Evolutionary conservation across 2,888 invertebrate genomes (phyloP), one percentile per base, ranked within the genome.

Genomic region (Agrotis puta): DNA sequence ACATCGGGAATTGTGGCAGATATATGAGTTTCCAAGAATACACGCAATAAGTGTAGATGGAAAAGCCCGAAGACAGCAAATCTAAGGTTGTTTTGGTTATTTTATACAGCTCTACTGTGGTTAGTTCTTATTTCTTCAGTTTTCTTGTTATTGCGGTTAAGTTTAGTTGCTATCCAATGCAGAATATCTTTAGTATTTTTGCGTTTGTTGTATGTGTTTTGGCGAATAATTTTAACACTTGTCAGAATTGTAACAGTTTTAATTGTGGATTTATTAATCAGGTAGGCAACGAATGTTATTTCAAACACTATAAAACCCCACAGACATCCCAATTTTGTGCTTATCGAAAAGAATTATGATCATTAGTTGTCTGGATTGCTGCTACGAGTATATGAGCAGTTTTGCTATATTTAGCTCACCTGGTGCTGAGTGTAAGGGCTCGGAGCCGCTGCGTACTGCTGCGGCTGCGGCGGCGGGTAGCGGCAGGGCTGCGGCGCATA

Each of bases 401-500:
- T 39, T 53, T 0, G 16, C 11, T 3, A n/a, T 20, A 22, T 67
- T 6, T 50, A 47, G 24, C 33, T 81, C 90, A 95, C 95, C 93
- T 95, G 95, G 85, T 95, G 95, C 78, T 92, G 94, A 80, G 94
- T 95, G 79, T 95, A 95, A 43, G 95, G 94, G 88, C 93, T 95
- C 20, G 94, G 94, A 68, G 94, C 92, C 78, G 95, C 90, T 66
- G 94, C 93, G 93, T 95, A 95, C 61, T 91, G 91, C 89, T 95
- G 95, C 84, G 94, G 92, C 88, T 95, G 95, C 81, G 95, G 95
- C 93, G 95, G 95, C 92, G 95, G 95, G 90, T 95, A 95, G 93
- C 95, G 95, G 92, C 95, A 95, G 90, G 95, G 95, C 90, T 92
- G 95, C 92, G 95, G 94, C 92, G 95, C 92, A 89, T 95, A 95